Evolutionary conservation across 2,797 vertebrate genomes (phyloP), one percentile per base, ranked within the genome.

Genomic region (Sphaeramia orbicularis): DNA sequence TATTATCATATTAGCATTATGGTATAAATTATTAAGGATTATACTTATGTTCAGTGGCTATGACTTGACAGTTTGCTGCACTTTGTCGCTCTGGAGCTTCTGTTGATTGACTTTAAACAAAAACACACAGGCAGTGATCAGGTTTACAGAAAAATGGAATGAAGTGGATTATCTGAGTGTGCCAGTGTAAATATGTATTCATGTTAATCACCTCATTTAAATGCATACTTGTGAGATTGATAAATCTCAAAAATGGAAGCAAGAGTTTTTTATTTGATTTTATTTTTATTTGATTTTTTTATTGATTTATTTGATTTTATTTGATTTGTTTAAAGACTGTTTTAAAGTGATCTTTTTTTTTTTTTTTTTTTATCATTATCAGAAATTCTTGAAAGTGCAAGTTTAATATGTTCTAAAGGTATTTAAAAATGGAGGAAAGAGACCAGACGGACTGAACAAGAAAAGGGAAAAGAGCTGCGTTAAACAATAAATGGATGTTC

Each of bases 401-500:
- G 1, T 32, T 32, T 32, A 32, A 9, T 32, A 9, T 32, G 6
- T 32, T 32, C 30, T 32, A 27, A 24, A 27, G 24, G 6, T 27
- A 4, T 32, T 32, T 7, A 32, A 9, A 44, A 49, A 38, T 18
- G 45, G 13, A 44, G 52, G 15, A 58, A 21, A 30, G 35, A 62
- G 54, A 41, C 32, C 8, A 9, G 32, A 13, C 12, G 21, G 24
- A 18, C 48, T 41, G 10, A 35, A 45, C 38, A 18, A 16, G 54
- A 64, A 55, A 63, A 21, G 13, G 47, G 35, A 78, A 40, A 41
- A 27, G 67, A 75, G 48, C 85, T 91, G 88, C 90, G 91, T 91
- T 83, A 91, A 89, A 89, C 89, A 91, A 88, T 78, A 86, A 75
- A 74, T 62, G 63, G 66, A 78, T 90, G 81, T 77, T 65, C 77